Conservation (phyloP, 23 tunicate species). For the Trididemnum clinides region DNA sequence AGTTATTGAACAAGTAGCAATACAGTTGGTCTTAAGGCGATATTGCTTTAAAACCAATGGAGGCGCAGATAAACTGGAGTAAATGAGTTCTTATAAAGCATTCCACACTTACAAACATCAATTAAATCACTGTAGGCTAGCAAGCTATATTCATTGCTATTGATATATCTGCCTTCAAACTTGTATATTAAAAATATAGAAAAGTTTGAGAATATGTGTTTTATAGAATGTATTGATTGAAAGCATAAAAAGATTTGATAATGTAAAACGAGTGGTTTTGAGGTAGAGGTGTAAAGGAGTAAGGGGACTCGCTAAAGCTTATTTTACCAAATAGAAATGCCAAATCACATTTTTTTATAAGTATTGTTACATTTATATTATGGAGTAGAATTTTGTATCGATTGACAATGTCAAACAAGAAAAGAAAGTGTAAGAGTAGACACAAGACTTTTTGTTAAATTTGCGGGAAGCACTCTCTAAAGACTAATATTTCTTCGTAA, state of each 20-base stretch:
- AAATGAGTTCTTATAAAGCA: not conserved
- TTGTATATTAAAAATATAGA: not conserved
- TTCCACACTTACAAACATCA: not conserved
- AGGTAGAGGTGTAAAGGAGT: not conserved
- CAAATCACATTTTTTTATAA: not conserved
- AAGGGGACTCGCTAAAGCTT: not conserved
- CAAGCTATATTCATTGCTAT: not conserved
- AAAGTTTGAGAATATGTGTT: not conserved
- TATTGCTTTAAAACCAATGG: not conserved
- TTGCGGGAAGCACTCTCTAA: not conserved
- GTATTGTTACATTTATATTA: not conserved
- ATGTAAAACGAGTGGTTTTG: not conserved
- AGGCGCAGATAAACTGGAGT: not conserved
- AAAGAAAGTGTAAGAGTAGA: not conserved
- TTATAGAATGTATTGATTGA: not conserved
- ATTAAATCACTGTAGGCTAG: too few relatives aligned
- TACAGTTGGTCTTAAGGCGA: not conserved
- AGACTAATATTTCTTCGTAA: not conserved
- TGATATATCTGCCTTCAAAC: not conserved
- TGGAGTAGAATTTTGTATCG: not conserved
- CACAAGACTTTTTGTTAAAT: not conserved
- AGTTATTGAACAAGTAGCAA: not conserved
- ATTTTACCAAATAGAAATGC: not conserved
- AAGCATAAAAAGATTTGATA: not conserved
- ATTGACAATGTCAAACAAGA: not conserved